Base-by-base conservation (phyloP, 2,888 invertebrate species). In the Anagyrus pseudococci region DNA sequence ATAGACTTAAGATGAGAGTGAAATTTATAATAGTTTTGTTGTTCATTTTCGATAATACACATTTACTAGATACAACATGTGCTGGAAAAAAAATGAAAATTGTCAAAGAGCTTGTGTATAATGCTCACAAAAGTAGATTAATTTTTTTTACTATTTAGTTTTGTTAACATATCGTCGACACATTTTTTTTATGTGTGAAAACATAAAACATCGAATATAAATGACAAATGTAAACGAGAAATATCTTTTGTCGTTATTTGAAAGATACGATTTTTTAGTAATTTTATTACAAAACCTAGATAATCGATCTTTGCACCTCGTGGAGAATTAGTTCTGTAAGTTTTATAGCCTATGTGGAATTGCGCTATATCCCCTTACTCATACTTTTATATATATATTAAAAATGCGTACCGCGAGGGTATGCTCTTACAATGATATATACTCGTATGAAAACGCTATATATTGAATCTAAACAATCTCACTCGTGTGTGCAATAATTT, bases 1-100 rank as follows among this genome's bases (percentile, higher is more conserved):
- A 73, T 75, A 72, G 72, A 73, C 77, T 73, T 77, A 76, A 76
- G 65, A 26, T 15, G 41, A 56, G 41, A 57, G 43, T 43, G 50
- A 43, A 56, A 68, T 71, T 67, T 73, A 66, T 69, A 75, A 69
- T 69, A 64, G 66, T 73, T 62, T 66, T 69, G 55, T 67, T 65
- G 62, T 71, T 61, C 59, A 60, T 68, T 70, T 59, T 48, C 20
- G 54, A 48, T 49, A 43, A 46, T 59, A 58, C 54, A 54, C 58
- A 56, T 64, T 64, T 54, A 53, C 49, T 10, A 55, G 25, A 41
- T 41, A 33, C 25, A 52, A 58, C 41, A 47, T 26, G 48, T 37
- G 49, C n/a, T 10, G 41, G 19, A 48, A 49, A 10, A 44, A 17
- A 50, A 41, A 17, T 1, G 1, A 23, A 52, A 37, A 22, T 41